Evolutionary conservation across 2,888 invertebrate species (phyloP).

Genomic region (Chymomyza procnemis): DNA sequence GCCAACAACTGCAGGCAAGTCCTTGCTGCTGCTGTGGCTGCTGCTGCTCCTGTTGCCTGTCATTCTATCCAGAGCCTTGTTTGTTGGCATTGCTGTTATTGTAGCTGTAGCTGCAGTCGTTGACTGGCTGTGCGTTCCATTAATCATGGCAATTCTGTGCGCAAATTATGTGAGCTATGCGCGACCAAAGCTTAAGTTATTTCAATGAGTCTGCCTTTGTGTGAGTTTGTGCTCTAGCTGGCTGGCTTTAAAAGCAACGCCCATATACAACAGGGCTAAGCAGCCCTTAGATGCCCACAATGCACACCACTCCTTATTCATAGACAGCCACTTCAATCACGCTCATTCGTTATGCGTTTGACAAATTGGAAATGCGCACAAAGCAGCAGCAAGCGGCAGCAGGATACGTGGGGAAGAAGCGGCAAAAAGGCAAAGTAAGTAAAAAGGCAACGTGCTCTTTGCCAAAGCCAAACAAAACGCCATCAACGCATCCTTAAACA

Average conservation of each 20-base stretch:
- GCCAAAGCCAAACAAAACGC: conserved; percentile 50
- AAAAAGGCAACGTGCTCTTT: conserved; percentile 52
- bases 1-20: conserved; percentile 46
- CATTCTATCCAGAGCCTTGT: background rate
- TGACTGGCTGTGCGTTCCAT: conserved; percentile 50
- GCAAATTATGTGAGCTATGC: conserved; percentile 23
- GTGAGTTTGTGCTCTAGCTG: conserved; percentile 1
- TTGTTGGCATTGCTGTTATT: too few relatives aligned
- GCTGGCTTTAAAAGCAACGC: background rate
- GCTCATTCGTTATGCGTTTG: conserved; percentile 69
- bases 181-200: conserved; percentile 30
- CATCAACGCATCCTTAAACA: conserved; percentile 57
- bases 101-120: background rate
- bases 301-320: background rate
- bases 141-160: conserved; percentile 67
- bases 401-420: conserved; percentile 17
- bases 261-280: background rate
- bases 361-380: conserved; percentile 66
- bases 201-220: conserved; percentile 12
- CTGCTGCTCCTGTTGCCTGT: background rate
- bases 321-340: conserved; percentile 65
- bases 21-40: background rate
- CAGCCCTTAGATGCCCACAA: background rate
- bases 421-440: conserved; percentile 31
- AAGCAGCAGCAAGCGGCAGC: background rate